Evolutionary conservation across 2,888 invertebrate species (phyloP).

Genomic region (Eueremaeus valkanovi): DNA sequence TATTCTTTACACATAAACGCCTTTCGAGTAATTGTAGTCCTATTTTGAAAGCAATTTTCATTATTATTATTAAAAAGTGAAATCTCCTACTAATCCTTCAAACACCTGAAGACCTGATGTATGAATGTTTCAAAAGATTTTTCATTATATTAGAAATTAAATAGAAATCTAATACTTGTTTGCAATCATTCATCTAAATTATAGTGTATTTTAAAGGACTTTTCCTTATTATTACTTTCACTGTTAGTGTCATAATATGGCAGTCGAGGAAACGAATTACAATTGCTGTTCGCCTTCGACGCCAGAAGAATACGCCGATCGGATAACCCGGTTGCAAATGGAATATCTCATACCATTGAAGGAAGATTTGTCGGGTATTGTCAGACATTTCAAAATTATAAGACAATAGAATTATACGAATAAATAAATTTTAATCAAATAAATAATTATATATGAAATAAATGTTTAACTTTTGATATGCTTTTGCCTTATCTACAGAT

Average conservation of each 20-base stretch:
- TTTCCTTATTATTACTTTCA: neutral
- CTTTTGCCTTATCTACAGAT: slow-evolving; percentile 54
- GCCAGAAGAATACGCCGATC: slow-evolving; percentile 40
- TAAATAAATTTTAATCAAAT: neutral
- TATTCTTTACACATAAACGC: neutral
- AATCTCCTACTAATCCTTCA: neutral
- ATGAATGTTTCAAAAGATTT: too few relatives aligned
- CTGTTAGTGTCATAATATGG: slow-evolving; percentile 27
- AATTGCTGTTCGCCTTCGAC: slow-evolving; percentile 24
- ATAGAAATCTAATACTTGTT: neutral
- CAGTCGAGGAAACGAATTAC: slow-evolving; percentile 4
- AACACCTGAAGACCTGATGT: too few relatives aligned
- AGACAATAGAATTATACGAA: neutral
- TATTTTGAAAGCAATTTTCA: neutral
- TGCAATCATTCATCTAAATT: neutral
- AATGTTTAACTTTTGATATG: neutral
- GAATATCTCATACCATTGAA: slow-evolving; percentile 74
- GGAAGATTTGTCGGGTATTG: slow-evolving; percentile 66
- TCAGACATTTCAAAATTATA: neutral
- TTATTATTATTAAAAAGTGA: neutral
- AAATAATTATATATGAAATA: neutral
- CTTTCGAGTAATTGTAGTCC: neutral
- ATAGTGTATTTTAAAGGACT: neutral
- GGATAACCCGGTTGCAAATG: slow-evolving; percentile 70
- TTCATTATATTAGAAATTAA: neutral